Evolutionary conservation across 2,113 vertebrate genomes (phyloP), one percentile per base, ranked within the genome.

Genomic region (Perognathus longimembris): DNA sequence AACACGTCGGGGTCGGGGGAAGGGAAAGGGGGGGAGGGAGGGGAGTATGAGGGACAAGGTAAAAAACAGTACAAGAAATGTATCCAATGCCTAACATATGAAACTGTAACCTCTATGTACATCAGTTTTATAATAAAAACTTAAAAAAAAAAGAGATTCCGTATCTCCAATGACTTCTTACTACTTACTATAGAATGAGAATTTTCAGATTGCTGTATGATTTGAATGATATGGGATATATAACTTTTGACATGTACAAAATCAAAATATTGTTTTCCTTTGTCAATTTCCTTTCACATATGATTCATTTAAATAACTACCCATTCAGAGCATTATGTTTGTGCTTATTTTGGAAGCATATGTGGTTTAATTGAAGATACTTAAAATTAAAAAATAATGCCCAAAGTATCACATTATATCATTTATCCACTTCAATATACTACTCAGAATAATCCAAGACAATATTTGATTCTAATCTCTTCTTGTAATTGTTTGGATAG

Each of bases 401-500:
- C 10, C 76, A 85, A 80, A n/a, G 11, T 0, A 69, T 85, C 77
- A 85, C 0, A 63, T 91, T 84, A 81, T 50, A 14, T 75, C 24
- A 71, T 88, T 77, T 40, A 9, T 18, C 9, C 15, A 3, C 21
- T 79, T 36, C 7, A 92, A 7, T 79, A 12, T 73, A 26, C 22
- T 11, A 85, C 26, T 85, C 70, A 64, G 9, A 32, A 32, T 32
- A 30, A 17, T 95, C 57, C 18, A 83, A 45, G 76, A 76, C 73
- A 80, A 54, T 42, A 54, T 57, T 8, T 79, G 12, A 45, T 42
- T 15, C 6, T 83, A 50, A 71, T 83, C 6, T 82, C 3, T 88
- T 84, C 34, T 50, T 91, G 20, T 75, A 79, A n/a, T 70, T 94
- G 89, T 78, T 42, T 89, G 12, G 17, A 85, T 57, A 61, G 26